These are phyloP conservation scores for Branchinecta lynchi DNA, from an alignment of 1,140 invertebrate species.

Conservation along the genomic window DNA sequence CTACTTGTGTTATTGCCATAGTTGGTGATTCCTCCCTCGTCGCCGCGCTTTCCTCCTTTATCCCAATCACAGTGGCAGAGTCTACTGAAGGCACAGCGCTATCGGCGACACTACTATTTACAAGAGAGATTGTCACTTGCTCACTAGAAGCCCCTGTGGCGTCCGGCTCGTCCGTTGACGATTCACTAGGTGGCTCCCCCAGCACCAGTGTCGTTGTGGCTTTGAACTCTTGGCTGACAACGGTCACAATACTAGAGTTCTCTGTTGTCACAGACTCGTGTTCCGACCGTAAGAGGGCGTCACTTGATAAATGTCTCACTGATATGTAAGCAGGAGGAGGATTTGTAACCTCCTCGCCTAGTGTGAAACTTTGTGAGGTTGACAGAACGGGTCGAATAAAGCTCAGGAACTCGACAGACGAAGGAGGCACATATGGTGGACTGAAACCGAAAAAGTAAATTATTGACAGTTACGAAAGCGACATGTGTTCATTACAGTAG, in stretches of 20 bases:
- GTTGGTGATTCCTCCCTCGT: too few species aligned
- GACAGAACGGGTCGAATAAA: not conserved
- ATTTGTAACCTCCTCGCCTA: not conserved
- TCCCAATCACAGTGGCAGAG: not conserved
- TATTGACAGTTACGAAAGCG: too few species aligned
- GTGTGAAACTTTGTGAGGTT: not conserved
- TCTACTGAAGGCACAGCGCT: not conserved
- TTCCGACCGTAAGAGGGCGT: not conserved
- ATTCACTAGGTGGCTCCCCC: not conserved
- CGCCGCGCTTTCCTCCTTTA: not conserved
- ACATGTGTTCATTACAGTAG: too few species aligned
- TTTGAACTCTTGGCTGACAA: not conserved
- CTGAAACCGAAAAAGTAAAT: not conserved
- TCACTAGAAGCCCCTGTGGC: not conserved
- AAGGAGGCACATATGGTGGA: conserved; percentile 2
- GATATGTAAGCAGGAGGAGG: conserved; percentile 1
- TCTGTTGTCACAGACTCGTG: not conserved
- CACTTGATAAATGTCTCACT: not conserved
- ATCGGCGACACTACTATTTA: not conserved
- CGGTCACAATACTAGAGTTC: not conserved
- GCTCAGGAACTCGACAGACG: not conserved
- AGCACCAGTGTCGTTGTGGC: not conserved
- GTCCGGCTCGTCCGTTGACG: not conserved
- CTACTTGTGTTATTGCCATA: too few species aligned
- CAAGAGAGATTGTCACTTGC: not conserved